phyloP scores from a whole-genome alignment of 2,888 invertebrate genomes.

The Amphipoea oculea region DNA sequence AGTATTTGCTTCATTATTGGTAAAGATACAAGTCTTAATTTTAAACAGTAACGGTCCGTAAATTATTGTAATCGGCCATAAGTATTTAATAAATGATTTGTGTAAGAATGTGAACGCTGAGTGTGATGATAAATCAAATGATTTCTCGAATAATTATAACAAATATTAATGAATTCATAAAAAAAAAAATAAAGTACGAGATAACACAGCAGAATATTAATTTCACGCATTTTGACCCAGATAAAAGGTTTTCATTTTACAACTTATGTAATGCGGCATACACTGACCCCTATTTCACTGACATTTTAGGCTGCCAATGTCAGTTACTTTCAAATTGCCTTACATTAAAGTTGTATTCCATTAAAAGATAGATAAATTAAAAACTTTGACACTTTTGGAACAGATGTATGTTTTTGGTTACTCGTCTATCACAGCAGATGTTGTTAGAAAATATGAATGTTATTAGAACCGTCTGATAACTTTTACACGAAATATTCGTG shows the following conservation, averaged over 20 bases:
- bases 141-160: neutral
- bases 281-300: constrained; percentile 48
- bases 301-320: constrained; percentile 58
- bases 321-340: constrained; percentile 51
- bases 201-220: constrained; percentile 31
- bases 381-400: constrained; percentile 16
- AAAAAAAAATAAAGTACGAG: neutral
- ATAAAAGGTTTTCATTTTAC: constrained; percentile 24
- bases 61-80: neutral
- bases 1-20: neutral
- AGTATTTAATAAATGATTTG: neutral
- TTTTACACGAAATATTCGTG: neutral
- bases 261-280: constrained; percentile 51
- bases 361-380: constrained; percentile 11
- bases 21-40: neutral
- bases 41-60: neutral
- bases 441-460: neutral
- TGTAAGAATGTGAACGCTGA: neutral
- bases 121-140: neutral
- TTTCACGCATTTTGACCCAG: constrained; percentile 31
- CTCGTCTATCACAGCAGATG: neutral
- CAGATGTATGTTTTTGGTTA: constrained; percentile 1
- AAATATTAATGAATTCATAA: constrained; percentile 9
- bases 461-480: neutral
- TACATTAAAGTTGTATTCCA: constrained; percentile 18